Percentiles rank a stretch among this genome's conserved stretches.
Evolutionary conservation across 2,888 invertebrate genomes (phyloP).

Genomic region (Limnephilus rhombicus): DNA sequence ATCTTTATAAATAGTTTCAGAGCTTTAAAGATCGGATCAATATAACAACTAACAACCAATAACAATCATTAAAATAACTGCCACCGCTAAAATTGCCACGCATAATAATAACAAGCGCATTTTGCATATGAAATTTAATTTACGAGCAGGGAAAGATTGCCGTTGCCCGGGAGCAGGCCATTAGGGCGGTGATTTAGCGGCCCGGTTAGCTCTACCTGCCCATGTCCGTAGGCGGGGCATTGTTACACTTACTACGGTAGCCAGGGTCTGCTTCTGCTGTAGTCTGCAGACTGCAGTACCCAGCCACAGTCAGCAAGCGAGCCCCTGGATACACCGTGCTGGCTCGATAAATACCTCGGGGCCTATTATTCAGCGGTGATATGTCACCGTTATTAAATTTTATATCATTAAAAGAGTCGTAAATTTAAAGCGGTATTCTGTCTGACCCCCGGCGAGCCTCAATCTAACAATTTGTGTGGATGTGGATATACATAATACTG

Average conservation of each 20-base stretch:
- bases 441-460: neutral
- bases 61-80: neutral
- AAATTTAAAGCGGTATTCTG: neutral
- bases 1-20: too few species aligned
- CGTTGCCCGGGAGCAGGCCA: slow-evolving; percentile 2
- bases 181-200: slow-evolving; percentile 14
- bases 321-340: neutral
- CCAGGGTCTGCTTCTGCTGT: neutral
- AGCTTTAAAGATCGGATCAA: too few species aligned
- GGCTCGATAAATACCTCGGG: neutral
- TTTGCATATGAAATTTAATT: slow-evolving; percentile 35
- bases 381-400: neutral
- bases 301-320: too few species aligned
- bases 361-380: neutral
- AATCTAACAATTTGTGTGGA: neutral
- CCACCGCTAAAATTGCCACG: slow-evolving; percentile 23
- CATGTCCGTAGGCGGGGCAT: neutral
- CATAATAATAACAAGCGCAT: slow-evolving; percentile 28
- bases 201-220: neutral
- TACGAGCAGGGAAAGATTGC: slow-evolving; percentile 37
- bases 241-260: neutral
- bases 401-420: neutral
- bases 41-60: neutral
- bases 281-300: too few species aligned
- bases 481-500: neutral